Percentiles rank a stretch among this genome's conserved stretches.
Conservation (phyloP, 2,888 invertebrate species). For the Calameuta pallipes region DNA sequence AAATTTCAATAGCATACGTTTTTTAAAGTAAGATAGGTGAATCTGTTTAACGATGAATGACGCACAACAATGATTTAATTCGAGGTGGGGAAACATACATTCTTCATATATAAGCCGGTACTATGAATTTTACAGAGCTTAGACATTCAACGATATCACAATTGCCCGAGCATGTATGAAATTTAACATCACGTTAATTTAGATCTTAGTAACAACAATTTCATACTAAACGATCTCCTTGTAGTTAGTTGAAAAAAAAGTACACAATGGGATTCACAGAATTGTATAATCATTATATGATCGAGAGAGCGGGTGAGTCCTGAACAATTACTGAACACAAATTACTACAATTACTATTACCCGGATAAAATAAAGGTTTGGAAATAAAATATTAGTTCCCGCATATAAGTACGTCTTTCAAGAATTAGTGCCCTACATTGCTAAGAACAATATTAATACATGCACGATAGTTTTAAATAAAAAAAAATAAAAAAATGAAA, state of each 20-base stretch:
- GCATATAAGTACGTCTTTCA: too few species aligned
- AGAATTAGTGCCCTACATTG: too few species aligned
- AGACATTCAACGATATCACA: not conserved
- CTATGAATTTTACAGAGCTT: not conserved
- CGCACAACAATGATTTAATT: not conserved
- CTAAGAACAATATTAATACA: too few species aligned
- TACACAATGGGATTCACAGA: constrained; percentile 26
- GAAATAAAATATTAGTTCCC: constrained; percentile 4
- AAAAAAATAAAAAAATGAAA: not conserved
- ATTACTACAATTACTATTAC: not conserved
- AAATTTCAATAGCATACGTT: not conserved
- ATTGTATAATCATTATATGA: constrained; percentile 29
- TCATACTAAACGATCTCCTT: not conserved
- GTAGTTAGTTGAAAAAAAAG: not conserved
- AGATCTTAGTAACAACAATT: not conserved
- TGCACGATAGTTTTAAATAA: not conserved
- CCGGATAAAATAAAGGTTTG: not conserved
- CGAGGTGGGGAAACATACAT: not conserved
- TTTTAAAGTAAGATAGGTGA: not conserved
- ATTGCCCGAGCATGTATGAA: not conserved
- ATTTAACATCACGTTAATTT: not conserved
- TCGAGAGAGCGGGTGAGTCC: constrained; percentile 32
- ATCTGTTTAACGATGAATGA: not conserved
- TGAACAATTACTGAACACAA: not conserved
- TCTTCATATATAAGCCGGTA: not conserved